Conservation (phyloP, 2,797 vertebrate genomes). For the Hydrocynus forskahlii region DNA sequence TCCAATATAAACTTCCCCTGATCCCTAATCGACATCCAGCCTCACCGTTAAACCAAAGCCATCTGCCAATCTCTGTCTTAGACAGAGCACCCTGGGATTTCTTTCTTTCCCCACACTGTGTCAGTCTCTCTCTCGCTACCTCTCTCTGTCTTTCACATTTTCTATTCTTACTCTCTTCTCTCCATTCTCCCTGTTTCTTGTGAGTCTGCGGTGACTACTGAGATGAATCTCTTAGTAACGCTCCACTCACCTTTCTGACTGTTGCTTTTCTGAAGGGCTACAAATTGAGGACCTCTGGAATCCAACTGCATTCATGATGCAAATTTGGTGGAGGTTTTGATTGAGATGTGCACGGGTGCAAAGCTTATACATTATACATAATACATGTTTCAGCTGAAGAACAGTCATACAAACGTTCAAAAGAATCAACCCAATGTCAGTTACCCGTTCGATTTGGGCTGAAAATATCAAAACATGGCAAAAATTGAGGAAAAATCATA, state of each 20-base stretch:
- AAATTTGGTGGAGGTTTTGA: neutral
- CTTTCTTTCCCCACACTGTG: neutral
- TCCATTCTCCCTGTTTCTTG: slow-evolving; percentile 1
- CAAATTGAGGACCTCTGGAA: slow-evolving; percentile 18
- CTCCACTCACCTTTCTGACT: slow-evolving; percentile 15
- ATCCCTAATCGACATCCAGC: slow-evolving; percentile 14
- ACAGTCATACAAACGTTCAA: too few relatives aligned
- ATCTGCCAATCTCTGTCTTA: slow-evolving; percentile 26
- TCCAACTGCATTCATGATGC: neutral
- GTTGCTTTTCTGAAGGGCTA: slow-evolving; percentile 21
- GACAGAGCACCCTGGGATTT: neutral
- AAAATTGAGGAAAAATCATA: too few relatives aligned
- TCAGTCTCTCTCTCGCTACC: neutral
- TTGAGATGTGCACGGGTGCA: neutral
- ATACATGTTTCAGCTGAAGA: neutral
- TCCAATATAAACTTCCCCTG: slow-evolving; percentile 8
- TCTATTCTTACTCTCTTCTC: neutral
- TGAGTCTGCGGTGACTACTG: slow-evolving; percentile 7
- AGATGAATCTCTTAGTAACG: slow-evolving; percentile 35
- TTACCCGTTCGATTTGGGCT: too few relatives aligned
- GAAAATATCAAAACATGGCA: too few relatives aligned
- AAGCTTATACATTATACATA: neutral
- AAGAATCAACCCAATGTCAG: too few relatives aligned
- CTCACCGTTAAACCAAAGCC: slow-evolving; percentile 18
- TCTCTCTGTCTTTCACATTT: neutral